Percentiles rank a stretch among this genome's conserved stretches.
Evolutionary conservation across 2,797 vertebrate species (phyloP).

Genomic region (Tokudaia muenninki): DNA sequence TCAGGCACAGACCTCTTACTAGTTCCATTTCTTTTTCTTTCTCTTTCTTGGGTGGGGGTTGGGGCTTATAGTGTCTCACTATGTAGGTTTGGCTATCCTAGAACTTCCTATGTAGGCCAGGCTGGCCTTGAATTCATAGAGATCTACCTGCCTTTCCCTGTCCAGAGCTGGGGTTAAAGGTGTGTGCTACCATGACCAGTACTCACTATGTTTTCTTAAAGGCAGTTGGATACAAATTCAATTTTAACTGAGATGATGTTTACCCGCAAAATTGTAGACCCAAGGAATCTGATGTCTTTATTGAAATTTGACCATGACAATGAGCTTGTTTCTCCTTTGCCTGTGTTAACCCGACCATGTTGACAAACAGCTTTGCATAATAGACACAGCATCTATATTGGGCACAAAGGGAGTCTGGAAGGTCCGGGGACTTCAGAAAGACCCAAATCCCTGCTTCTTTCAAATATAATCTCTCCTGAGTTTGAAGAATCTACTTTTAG

Average conservation of each 20-base stretch:
- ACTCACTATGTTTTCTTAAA: background rate
- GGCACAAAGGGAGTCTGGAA: background rate
- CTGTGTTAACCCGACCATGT: background rate
- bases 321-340: background rate
- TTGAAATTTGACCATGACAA: background rate
- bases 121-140: background rate
- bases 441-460: background rate
- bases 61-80: background rate
- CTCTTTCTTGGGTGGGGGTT: background rate
- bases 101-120: background rate
- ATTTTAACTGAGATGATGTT: constrained; percentile 37
- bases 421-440: background rate
- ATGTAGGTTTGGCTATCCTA: background rate
- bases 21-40: background rate
- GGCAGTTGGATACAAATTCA: background rate
- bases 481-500: constrained; percentile 41
- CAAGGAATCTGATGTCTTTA: background rate
- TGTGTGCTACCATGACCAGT: background rate
- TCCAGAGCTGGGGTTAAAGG: background rate
- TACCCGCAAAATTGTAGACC: background rate
- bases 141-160: no score
- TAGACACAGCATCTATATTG: background rate
- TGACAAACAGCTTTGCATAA: background rate
- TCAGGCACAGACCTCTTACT: background rate
- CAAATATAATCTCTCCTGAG: background rate